Percentiles rank a stretch among this genome's conserved stretches.
phyloP scores from a whole-genome alignment of 2,113 vertebrate species.

The Arvicanthis niloticus region DNA sequence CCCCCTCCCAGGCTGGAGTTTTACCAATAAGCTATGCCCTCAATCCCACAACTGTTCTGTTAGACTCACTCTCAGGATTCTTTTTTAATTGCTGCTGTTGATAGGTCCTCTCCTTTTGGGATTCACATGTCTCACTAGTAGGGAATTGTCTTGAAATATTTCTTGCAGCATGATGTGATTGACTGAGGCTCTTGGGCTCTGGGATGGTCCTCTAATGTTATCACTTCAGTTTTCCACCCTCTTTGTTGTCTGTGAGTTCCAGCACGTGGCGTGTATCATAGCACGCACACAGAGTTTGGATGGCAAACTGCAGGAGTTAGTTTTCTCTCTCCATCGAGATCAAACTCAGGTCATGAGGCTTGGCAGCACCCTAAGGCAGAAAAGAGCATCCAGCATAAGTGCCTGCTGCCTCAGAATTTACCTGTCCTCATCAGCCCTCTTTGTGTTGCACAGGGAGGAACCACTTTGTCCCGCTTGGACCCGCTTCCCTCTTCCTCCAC shows the following conservation, averaged over 20 bases:
- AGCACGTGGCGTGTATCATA: neutral
- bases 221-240: neutral
- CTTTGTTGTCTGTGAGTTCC: neutral
- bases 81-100: neutral
- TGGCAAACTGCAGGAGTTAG: neutral
- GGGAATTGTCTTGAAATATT: neutral
- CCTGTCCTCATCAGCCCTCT: no score
- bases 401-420: neutral
- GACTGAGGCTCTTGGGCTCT: neutral
- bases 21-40: neutral
- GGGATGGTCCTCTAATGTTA: neutral
- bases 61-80: neutral
- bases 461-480: neutral
- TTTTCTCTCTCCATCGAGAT: neutral
- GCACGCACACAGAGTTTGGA: neutral
- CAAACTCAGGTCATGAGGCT: neutral
- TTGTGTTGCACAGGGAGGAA: neutral
- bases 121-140: neutral
- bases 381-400: neutral
- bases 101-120: neutral
- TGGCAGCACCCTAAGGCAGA: neutral
- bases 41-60: neutral
- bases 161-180: neutral
- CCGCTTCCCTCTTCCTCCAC: neutral
- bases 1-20: neutral